Conservation (phyloP, 1,140 invertebrate genomes). For the Pantala flavescens region DNA sequence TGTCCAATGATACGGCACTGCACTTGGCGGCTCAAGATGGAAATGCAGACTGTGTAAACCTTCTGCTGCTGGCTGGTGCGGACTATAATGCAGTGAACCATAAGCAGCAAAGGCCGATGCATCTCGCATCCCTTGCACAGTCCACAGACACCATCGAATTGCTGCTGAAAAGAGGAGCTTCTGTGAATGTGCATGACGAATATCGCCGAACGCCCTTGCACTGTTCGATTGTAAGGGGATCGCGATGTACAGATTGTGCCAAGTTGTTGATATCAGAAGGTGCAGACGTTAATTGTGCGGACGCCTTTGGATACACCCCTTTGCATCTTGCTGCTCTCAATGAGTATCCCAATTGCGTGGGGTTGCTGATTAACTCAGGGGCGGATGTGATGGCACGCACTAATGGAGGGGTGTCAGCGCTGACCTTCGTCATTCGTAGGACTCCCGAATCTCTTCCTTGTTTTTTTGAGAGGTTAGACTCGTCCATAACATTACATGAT, state of each 20-base stretch:
- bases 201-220: slow-evolving; percentile 68
- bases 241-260: slow-evolving; percentile 58
- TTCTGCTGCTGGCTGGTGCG: slow-evolving; percentile 36
- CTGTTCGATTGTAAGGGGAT: slow-evolving; percentile 62
- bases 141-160: slow-evolving; percentile 58
- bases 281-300: slow-evolving; percentile 63
- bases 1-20: slow-evolving; percentile 34
- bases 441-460: slow-evolving; percentile 65
- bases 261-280: slow-evolving; percentile 51
- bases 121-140: slow-evolving; percentile 48
- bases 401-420: slow-evolving; percentile 63
- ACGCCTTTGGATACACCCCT: slow-evolving; percentile 67
- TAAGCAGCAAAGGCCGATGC: slow-evolving; percentile 29
- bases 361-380: slow-evolving; percentile 60
- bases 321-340: slow-evolving; percentile 75
- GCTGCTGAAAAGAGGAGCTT: slow-evolving; percentile 48
- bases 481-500: slow-evolving; percentile 63
- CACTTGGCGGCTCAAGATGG: slow-evolving; percentile 42
- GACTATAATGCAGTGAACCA: slow-evolving; percentile 28
- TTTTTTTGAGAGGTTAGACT: slow-evolving; percentile 59
- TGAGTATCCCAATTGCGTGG: slow-evolving; percentile 64
- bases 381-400: slow-evolving; percentile 73
- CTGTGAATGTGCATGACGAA: slow-evolving; percentile 49
- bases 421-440: slow-evolving; percentile 67
- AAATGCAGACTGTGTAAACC: slow-evolving; percentile 32